Conservation (phyloP, 2,888 invertebrate genomes). For the Stenichneumon culpator region DNA sequence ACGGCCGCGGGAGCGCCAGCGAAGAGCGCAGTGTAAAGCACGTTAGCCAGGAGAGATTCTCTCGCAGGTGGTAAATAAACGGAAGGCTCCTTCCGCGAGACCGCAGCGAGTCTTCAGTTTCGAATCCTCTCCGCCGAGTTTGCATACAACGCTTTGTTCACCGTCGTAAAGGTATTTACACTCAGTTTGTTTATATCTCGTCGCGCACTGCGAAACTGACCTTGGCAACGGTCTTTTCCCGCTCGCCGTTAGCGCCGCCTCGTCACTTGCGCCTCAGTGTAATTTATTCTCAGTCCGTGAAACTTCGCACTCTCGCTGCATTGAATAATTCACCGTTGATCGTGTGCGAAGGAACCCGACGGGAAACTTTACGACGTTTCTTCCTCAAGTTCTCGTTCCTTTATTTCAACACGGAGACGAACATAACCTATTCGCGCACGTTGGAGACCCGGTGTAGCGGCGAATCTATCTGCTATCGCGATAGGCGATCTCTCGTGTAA, state of each 20-base stretch:
- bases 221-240: neutral
- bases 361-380: neutral
- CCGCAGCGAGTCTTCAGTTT: slow-evolving; percentile 5
- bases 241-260: neutral
- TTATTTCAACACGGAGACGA: neutral
- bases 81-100: neutral
- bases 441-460: neutral
- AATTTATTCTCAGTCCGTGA: neutral
- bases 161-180: neutral
- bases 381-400: neutral
- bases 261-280: neutral
- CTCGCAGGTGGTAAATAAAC: neutral
- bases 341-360: neutral
- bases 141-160: neutral
- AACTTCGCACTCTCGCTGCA: neutral
- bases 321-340: neutral
- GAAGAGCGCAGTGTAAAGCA: neutral
- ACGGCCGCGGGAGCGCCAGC: neutral
- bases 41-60: neutral
- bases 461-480: neutral
- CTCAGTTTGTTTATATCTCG: neutral
- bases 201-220: neutral
- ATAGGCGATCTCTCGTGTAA: neutral
- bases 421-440: neutral
- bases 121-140: neutral